Evolutionary conservation across 2,888 invertebrate genomes (phyloP).

Genomic region (Rotaria macrura): DNA sequence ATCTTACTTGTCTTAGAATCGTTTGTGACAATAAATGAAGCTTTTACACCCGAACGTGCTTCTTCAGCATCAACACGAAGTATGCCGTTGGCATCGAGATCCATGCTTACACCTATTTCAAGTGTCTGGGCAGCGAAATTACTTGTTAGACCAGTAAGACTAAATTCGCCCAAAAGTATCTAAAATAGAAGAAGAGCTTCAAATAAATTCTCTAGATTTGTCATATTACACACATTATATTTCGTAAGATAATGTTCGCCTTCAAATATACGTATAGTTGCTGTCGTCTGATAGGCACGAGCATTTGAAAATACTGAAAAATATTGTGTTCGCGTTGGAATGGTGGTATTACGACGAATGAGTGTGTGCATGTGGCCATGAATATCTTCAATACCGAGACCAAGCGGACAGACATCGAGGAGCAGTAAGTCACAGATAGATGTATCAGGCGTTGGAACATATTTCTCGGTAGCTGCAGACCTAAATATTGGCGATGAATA

Average conservation of each 20-base stretch:
- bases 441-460: not conserved
- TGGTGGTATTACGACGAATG: not conserved
- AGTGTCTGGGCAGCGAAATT: not conserved
- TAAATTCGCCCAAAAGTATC: not conserved
- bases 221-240: not conserved
- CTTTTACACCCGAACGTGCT: not conserved
- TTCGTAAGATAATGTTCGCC: not conserved
- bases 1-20: not conserved
- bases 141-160: not conserved
- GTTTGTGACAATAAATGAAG: not conserved
- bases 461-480: no score
- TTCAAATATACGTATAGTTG: not conserved
- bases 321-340: not conserved
- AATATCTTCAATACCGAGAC: not conserved
- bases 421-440: not conserved
- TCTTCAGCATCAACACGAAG: not conserved
- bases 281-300: not conserved
- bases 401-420: not conserved
- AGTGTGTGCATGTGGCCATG: not conserved
- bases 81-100: not conserved
- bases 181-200: not conserved
- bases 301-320: not conserved
- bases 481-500: no score
- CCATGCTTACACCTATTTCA: not conserved
- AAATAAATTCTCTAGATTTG: not conserved